phyloP scores from a whole-genome alignment of 2,888 invertebrate genomes.

The Dione juno region DNA sequence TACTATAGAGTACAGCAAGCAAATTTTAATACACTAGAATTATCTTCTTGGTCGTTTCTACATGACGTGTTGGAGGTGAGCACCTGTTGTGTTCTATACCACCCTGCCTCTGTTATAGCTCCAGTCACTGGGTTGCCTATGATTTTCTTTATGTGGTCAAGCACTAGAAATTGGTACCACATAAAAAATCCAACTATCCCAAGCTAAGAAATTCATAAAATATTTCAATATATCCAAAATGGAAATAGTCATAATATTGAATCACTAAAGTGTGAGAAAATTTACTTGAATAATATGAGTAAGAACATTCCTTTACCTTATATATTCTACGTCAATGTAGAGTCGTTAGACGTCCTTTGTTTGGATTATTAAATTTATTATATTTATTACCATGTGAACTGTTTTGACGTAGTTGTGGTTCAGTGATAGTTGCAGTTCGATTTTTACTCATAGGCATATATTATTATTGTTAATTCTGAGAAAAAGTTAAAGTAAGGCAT shows the following conservation, averaged over 20 bases:
- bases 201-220: not conserved
- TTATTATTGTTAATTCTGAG: too few relatives aligned
- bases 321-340: constrained; percentile 9
- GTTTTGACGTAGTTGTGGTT: not conserved
- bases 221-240: constrained; percentile 1
- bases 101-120: too few relatives aligned
- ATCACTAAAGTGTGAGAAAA: constrained; percentile 30
- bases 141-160: too few relatives aligned
- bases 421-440: not conserved
- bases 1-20: too few relatives aligned
- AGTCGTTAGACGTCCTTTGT: constrained; percentile 30
- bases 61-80: too few relatives aligned
- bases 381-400: constrained; percentile 25
- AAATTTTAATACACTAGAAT: too few relatives aligned
- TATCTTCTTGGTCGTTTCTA: too few relatives aligned
- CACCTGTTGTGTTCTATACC: too few relatives aligned
- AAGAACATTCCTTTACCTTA: constrained; percentile 30
- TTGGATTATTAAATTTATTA: constrained; percentile 26
- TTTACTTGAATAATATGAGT: constrained; percentile 20
- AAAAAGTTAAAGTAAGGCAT: too few relatives aligned
- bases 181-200: not conserved
- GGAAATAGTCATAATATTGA: constrained; percentile 16
- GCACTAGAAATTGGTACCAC: not conserved
- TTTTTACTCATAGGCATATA: too few relatives aligned
- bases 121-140: too few relatives aligned